Conservation (phyloP, 2,888 invertebrate genomes). For the Phyllotreta striolata region DNA sequence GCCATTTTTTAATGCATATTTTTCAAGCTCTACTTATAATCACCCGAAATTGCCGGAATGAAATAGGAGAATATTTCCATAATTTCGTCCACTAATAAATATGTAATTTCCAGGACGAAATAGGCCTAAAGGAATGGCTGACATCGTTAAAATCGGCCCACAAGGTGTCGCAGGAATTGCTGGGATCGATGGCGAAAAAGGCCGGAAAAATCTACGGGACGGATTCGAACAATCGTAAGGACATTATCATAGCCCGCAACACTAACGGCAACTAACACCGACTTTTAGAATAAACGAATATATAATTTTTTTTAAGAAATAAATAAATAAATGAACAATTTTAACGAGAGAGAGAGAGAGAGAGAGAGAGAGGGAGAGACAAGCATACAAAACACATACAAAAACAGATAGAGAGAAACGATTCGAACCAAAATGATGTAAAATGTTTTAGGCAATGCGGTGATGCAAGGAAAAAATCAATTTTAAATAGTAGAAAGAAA, state of each 20-base stretch:
- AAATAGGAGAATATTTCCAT: too few relatives aligned
- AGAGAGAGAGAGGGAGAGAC: too few relatives aligned
- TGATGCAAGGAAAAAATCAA: conserved; percentile 11
- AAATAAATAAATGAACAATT: too few relatives aligned
- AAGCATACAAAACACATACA: not conserved
- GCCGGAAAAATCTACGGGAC: conserved; percentile 99
- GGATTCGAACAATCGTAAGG: conserved; percentile 63
- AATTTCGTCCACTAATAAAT: too few relatives aligned
- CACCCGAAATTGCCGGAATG: too few relatives aligned
- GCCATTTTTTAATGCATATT: too few relatives aligned
- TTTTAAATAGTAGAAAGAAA: conserved; percentile 22
- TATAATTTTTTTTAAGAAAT: conserved; percentile 11
- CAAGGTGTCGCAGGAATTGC: conserved; percentile 93
- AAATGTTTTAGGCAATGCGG: not conserved
- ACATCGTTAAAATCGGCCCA: conserved; percentile 94
- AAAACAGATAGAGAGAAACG: not conserved
- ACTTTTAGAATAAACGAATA: conserved; percentile 17
- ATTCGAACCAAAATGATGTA: not conserved
- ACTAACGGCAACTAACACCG: conserved; percentile 65
- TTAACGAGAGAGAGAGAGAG: too few relatives aligned
- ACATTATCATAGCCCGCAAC: conserved; percentile 64
- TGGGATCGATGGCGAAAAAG: conserved; percentile 97
- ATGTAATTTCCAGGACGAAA: conserved; percentile 82
- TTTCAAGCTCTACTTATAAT: too few relatives aligned
- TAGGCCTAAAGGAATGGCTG: conserved; percentile 98